Base-by-base conservation (phyloP, 2,113 vertebrate species). In the Mungos mungo region DNA sequence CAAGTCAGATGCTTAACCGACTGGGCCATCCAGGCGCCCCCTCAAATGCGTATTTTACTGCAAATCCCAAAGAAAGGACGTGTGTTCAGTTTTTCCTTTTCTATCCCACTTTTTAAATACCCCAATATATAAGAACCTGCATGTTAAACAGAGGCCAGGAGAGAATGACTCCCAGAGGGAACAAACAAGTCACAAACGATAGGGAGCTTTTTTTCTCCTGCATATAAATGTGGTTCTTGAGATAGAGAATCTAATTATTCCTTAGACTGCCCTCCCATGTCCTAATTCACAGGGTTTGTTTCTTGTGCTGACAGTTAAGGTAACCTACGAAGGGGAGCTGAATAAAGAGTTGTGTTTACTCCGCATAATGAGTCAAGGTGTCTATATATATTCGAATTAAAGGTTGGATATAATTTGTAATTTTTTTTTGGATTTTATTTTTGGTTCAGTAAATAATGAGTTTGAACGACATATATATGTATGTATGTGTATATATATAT, bases 351-450 rank as follows among this genome's bases (percentile, higher is more conserved):
- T 60, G 21, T 38, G 19, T 81, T 88, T 96, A 71, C 50, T 50
- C 65, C 71, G 41, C 21, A 31, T 76, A 87, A 90, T 54, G 27
- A 68, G 16, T 45, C 66, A n/a, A 93, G 23, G 19, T 74, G 66
- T 15, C 72, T 27, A 90, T 35, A 69, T 82, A 21, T 33, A n/a
- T 47, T 72, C 1, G 9, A 97, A 66, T 21, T 85, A 88, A 84
- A 90, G 63, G 16, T 16, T 74, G 47, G 31, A 60, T 87, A 71
- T 60, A 60, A 90, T 35, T 63, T 69, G 63, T 27, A 89, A 88
- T 81, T 79, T 81, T 89, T 84, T 31, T 88, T 86, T 50, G 52
- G 57, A 89, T 80, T 83, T 94, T 96, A 90, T 87, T 92, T 96
- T 95, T 41, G 81, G 52, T 87, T 4, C 47, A 81, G n/a, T 85